Conservation (phyloP, 2,888 invertebrate species). For the Dynastes hyllus region DNA sequence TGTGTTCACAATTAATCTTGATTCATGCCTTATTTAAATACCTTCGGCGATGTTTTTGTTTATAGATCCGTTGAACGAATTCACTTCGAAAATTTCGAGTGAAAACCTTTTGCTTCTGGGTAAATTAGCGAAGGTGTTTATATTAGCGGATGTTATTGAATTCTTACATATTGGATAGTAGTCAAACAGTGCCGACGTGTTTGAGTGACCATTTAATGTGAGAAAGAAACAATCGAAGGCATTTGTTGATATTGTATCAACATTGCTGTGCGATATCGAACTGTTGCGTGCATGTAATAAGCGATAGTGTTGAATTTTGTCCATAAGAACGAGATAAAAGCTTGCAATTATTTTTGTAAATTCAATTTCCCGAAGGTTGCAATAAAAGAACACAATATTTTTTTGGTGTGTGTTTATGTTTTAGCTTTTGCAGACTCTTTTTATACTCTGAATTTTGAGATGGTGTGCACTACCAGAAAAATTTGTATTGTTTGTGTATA, state of each 20-base stretch:
- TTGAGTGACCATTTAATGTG: constrained; percentile 8
- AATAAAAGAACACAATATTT: no score
- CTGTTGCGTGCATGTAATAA: background rate
- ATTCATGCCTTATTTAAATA: constrained; percentile 13
- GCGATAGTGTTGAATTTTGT: no score
- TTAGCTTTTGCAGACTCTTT: no score
- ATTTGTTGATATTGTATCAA: background rate
- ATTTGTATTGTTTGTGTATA: no score
- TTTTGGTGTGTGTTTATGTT: no score
- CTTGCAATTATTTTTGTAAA: no score
- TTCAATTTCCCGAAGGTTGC: no score
- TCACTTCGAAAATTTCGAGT: constrained; percentile 13
- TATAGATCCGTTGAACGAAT: constrained; percentile 9
- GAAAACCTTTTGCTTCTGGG: background rate
- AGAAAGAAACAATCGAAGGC: background rate
- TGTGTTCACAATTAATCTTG: constrained; percentile 1
- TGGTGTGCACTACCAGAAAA: no score
- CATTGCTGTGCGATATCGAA: background rate
- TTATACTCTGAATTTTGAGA: no score
- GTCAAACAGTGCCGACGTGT: constrained; percentile 10
- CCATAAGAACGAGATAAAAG: no score
- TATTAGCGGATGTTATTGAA: constrained; percentile 9
- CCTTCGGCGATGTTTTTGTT: constrained; percentile 23
- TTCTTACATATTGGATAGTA: constrained; percentile 6
- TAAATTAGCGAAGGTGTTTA: constrained; percentile 23